Conservation (phyloP, 2,113 vertebrate genomes). For the Cervus canadensis region DNA sequence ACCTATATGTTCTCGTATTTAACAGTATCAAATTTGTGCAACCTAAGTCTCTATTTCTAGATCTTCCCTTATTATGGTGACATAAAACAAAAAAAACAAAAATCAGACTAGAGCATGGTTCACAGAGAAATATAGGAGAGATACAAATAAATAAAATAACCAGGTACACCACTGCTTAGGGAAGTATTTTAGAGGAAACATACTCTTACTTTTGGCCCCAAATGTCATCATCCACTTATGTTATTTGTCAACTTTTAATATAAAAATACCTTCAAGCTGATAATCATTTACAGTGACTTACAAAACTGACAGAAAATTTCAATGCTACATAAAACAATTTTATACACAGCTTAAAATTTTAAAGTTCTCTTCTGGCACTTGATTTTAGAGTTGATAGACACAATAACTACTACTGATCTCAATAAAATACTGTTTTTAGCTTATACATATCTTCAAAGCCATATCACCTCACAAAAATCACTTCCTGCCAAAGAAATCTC, state of each 20-base stretch:
- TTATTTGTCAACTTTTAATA: conserved; percentile 63
- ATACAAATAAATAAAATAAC: conserved; percentile 51
- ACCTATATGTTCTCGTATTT: conserved; percentile 37
- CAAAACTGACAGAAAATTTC: conserved; percentile 64
- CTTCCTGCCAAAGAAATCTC: conserved; percentile 44
- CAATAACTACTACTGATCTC: conserved; percentile 36
- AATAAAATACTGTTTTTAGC: conserved; percentile 63
- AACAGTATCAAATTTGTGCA: conserved; percentile 30
- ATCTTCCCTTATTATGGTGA: conserved; percentile 42
- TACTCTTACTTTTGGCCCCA: conserved; percentile 49
- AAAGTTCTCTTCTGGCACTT: conserved; percentile 58
- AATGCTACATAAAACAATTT: conserved; percentile 51
- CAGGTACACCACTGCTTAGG: not conserved
- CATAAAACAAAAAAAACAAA: not conserved
- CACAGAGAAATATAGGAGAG: conserved; percentile 47
- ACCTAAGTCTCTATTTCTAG: conserved; percentile 41
- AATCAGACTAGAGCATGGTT: not conserved
- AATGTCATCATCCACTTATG: conserved; percentile 44
- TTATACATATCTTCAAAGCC: conserved; percentile 53
- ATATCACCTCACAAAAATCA: conserved; percentile 56
- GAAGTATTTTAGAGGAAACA: conserved; percentile 43
- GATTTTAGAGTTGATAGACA: conserved; percentile 47
- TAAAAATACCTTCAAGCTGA: conserved; percentile 67
- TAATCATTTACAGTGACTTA: conserved; percentile 61
- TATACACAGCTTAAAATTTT: conserved; percentile 60